These are phyloP conservation scores for Athripsodes cinereus DNA, from an alignment of 2,888 invertebrate genomes.

Conservation along the genomic window DNA sequence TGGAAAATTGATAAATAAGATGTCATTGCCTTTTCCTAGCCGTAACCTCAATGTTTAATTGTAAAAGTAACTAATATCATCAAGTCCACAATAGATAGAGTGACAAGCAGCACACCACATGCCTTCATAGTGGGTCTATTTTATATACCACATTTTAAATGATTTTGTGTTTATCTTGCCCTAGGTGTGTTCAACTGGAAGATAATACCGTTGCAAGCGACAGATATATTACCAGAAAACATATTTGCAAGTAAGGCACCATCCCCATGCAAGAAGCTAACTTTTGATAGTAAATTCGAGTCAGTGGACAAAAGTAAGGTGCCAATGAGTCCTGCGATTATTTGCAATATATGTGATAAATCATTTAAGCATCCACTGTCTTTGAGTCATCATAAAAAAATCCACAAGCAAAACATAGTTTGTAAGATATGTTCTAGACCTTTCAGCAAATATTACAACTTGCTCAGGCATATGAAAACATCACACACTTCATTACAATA, in stretches of 20 bases:
- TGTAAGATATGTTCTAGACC: slow-evolving; percentile 36
- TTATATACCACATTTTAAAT: no score
- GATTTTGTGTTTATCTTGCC: not conserved
- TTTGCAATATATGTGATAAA: slow-evolving; percentile 41
- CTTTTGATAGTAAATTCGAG: slow-evolving; percentile 14
- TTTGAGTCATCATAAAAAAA: slow-evolving; percentile 40
- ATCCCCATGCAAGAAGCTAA: slow-evolving; percentile 13
- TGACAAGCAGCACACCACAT: no score
- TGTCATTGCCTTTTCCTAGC: no score
- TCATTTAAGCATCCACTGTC: slow-evolving; percentile 40
- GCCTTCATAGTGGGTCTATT: no score
- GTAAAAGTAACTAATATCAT: no score
- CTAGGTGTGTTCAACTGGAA: slow-evolving; percentile 20
- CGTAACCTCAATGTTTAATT: no score
- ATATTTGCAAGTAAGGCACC: not conserved
- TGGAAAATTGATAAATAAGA: no score
- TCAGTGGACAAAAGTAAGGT: slow-evolving; percentile 11
- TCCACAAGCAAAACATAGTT: slow-evolving; percentile 40
- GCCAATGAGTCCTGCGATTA: slow-evolving; percentile 1
- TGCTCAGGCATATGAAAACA: slow-evolving; percentile 21
- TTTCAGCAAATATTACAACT: slow-evolving; percentile 20
- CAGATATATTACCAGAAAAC: not conserved
- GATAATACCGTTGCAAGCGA: slow-evolving; percentile 4
- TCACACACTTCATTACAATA: slow-evolving; percentile 10
- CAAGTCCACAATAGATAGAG: no score